These are phyloP conservation scores for Acleris laterana DNA, from an alignment of 2,888 invertebrate species.

Conservation along the genomic window DNA sequence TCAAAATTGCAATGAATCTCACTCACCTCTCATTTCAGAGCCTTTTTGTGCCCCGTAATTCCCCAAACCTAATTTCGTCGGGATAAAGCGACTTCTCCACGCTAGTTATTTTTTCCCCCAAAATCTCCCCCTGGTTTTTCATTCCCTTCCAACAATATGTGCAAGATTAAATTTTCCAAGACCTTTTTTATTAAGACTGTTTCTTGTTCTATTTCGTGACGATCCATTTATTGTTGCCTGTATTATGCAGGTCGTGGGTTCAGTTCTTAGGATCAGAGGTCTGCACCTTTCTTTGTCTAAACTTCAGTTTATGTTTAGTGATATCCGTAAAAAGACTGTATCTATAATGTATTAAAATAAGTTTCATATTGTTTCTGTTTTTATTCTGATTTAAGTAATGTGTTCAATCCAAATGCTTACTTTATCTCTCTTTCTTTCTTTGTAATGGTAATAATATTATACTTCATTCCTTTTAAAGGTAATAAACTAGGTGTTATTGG, in stretches of 20 bases:
- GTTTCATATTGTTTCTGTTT: too few species aligned
- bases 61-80: constrained; percentile 37
- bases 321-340: constrained; percentile 8
- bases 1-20: constrained; percentile 6
- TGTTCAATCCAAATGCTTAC: too few species aligned
- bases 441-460: too few species aligned
- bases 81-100: constrained; percentile 46
- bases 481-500: too few species aligned
- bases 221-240: constrained; percentile 31
- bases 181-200: constrained; percentile 32
- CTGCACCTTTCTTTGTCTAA: constrained; percentile 25
- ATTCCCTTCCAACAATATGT: constrained; percentile 39
- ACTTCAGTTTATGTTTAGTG: constrained; percentile 14
- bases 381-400: too few species aligned
- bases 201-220: constrained; percentile 32
- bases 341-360: too few species aligned
- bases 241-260: constrained; percentile 25
- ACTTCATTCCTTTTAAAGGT: too few species aligned
- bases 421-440: too few species aligned
- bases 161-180: constrained; percentile 39
- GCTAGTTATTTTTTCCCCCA: constrained; percentile 65
- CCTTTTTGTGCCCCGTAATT: not conserved
- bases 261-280: constrained; percentile 15
- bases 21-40: constrained; percentile 6
- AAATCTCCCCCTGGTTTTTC: constrained; percentile 44